Evolutionary conservation across 1,140 invertebrate species (phyloP), one percentile per base, ranked within the genome.

Genomic region (Zaprionus taronus): DNA sequence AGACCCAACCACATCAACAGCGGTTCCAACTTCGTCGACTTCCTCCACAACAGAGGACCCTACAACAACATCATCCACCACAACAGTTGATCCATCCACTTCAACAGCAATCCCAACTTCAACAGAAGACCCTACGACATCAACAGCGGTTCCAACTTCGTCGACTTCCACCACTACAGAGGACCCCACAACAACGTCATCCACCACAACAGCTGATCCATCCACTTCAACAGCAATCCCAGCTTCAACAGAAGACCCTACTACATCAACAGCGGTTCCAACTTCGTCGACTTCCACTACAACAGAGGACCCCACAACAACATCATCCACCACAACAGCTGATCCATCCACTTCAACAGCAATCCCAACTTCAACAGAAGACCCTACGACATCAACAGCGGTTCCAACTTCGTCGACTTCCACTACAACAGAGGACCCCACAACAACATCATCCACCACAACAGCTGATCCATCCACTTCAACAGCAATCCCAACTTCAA

Each of bases 401-500:
- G 5, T 36, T 14, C 31, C 49, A 12, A 34, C n/a, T 20, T 17
- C 44, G 2, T 15, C 38, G 5, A 41, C 14, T 41, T 11, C 51
- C 3, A 31, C 20, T 5, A 31, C 26, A 11, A 44, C 66, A 60
- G 17, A 38, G 3, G 34, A 2, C 5, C 2, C 57, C 2, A 60
- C 17, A 12, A 22, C 57, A n/a, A 41, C 57, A 7, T 5, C 55
- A 60, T 20, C 12, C 0, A 64, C 47, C 0, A 36, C 22, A 9
- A 24, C 77, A 0, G 15, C 60, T 31, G 34, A 38, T 14, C 9
- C 34, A 14, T 26, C 57, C 7, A 14, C 17, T 15, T 26, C 31
- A 4, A 28, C 55, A 60, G 17, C 55, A 14, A 20, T 17, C n/a
- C 9, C 58, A 1, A 70, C 67, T 15, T 60, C 66, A 11, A 20